Evolutionary conservation across 2,113 vertebrate species (phyloP), one percentile per base, ranked within the genome.

Genomic region (Platanista minor): DNA sequence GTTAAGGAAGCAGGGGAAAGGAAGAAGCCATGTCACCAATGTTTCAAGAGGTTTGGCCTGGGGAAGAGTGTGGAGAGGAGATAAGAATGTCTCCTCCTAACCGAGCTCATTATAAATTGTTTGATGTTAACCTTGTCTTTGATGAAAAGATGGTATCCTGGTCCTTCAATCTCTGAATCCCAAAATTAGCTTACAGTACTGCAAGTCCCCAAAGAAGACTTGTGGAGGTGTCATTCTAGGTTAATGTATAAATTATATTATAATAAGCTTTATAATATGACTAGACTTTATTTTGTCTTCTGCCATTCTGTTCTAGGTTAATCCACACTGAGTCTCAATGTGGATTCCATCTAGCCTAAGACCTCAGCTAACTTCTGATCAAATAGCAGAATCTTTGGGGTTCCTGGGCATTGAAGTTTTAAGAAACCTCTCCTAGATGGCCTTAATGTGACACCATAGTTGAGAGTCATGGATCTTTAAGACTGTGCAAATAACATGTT

Each of bases 281-380:
- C 7, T 67, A 33, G 21, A 12, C 6, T 33, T 67, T 62, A n/a
- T 25, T 85, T 75, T 80, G 8, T 62, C 29, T 90, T 36, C 5
- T 49, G 11, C 0, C 6, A 64, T 69, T 69, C 14, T 8, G 54
- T 6, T 75, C 39, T 36, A 82, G 12, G 12, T 39, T 62, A 33
- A 39, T 21, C 14, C 4, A 36, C 1, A 41, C 23, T 39, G 46
- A 87, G 14, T 3, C 12, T 66, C 14, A 59, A 54, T 49, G 21
- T 59, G 77, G 69, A 25, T 1, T 0, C 0, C 5, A 29, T 67
- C 10, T 52, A 61, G 7, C 13, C 36, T n/a, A 31, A 15, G 13
- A 85, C 2, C 2, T 67, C 21, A 27, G 62, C 3, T 7, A 6
- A 31, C 41, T 31, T 8, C 31, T 31, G 5, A 59, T 2, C 54